Evolutionary conservation across 1,140 invertebrate species (phyloP).

Genomic region (Diorhabda carinulata): DNA sequence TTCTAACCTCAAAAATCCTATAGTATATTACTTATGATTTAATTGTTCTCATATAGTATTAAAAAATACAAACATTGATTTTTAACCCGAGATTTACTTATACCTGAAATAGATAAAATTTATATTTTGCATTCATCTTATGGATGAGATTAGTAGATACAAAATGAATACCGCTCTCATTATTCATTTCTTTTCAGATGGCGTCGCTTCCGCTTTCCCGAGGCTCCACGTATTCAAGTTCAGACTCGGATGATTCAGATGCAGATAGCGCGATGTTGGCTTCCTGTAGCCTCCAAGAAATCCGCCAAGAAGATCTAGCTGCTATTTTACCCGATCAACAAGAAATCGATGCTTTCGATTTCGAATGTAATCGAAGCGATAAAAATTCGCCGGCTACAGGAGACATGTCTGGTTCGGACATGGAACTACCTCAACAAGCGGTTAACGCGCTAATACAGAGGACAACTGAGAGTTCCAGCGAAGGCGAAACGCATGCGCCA

Average conservation of each 20-base stretch:
- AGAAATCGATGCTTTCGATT: conserved; percentile 59
- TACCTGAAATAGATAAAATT: no score
- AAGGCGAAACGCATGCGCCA: conserved; percentile 52
- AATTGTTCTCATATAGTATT: no score
- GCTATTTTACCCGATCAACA: conserved; percentile 62
- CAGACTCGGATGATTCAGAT: conserved; percentile 43
- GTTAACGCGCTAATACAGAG: conserved; percentile 66
- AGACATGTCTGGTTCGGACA: conserved; percentile 63
- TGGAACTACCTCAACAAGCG: conserved; percentile 63
- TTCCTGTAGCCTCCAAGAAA: conserved; percentile 51
- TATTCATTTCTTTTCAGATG: conserved; percentile 37
- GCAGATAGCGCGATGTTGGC: conserved; percentile 40
- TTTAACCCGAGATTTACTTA: no score
- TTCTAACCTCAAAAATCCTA: no score
- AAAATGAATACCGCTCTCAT: no score
- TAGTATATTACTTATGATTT: no score
- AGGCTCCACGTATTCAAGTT: conserved; percentile 42
- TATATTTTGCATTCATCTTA: no score
- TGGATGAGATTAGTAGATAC: no score
- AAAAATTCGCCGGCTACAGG: conserved; percentile 38
- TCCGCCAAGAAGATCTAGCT: conserved; percentile 65
- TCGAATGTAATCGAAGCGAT: conserved; percentile 50
- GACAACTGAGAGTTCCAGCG: conserved; percentile 58
- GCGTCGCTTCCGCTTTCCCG: conserved; percentile 43
- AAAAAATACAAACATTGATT: no score